Base-by-base conservation (phyloP, 1,140 invertebrate genomes). In the Cotesia chilonis region DNA sequence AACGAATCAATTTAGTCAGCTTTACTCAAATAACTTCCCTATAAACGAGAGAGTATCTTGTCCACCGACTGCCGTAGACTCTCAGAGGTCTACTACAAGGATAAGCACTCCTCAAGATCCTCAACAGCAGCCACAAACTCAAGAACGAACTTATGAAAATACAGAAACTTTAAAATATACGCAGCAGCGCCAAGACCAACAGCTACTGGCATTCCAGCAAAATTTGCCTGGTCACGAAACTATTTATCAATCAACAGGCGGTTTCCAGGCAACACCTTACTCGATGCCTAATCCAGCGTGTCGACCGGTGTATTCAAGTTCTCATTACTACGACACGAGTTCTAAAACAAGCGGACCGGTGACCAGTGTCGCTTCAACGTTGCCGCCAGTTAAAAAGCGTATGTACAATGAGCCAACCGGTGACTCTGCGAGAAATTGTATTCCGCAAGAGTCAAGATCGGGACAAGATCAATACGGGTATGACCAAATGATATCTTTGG, bases 201-300 rank as follows among this genome's bases (percentile, higher is more conserved):
- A 79, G 3, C 82, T 85, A 4, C 52, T 84, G 38, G 76, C 70
- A 52, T 85, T 83, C 59, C 83, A 83, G 41, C 83, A 84, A 51
- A 85, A 83, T 55, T 37, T 85, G 7, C 54, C 81, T 0, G 68
- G 76, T 0, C 83, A 84, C 35, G 83, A 85, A 61, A 76, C 80
- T 1, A 78, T 86, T 7, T 87, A 87, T 59, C 82, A 83, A 54
- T 55, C 47, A 71, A 75, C 65, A 17, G 65, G 68, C 38, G 77
- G 84, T 20, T 87, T 87, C 36, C 84, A 85, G 68, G 73, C 83
- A 7, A 78, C 84, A 3, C 75, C 84, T 0, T 87, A 86, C 63
- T 73, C 82, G 2, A 79, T 86, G 76, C 74, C 84, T 4, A 83
- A 82, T 52, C 68, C 84, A 0, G 76, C 73, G 0, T 76, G 76